Evolutionary conservation across 2,797 vertebrate species (phyloP).

Genomic region (Orientallactaga sibirica): DNA sequence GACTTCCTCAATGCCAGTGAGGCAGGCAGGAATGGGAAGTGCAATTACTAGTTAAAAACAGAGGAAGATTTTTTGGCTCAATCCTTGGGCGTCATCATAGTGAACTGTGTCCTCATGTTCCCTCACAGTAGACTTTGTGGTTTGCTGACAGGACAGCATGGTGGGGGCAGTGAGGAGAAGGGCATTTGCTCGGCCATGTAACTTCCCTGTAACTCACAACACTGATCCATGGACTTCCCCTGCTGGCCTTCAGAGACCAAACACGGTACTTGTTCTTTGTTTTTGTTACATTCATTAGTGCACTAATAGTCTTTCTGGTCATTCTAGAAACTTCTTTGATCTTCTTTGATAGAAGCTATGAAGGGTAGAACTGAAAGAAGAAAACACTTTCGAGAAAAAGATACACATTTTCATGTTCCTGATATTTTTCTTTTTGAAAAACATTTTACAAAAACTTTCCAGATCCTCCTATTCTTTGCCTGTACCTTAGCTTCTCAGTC

Average conservation of each 20-base stretch:
- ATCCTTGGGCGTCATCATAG: constrained; percentile 54
- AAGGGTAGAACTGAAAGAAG: background rate
- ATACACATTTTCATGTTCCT: background rate
- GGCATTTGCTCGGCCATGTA: background rate
- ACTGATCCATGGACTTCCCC: background rate
- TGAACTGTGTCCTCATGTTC: background rate
- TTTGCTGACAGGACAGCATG: background rate
- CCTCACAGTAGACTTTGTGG: background rate
- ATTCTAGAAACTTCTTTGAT: constrained; percentile 13
- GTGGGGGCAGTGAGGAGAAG: background rate
- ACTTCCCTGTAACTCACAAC: background rate
- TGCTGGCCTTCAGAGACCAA: background rate
- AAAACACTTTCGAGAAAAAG: background rate
- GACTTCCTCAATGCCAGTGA: background rate
- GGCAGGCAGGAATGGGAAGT: constrained; percentile 36
- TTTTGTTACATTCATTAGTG: constrained; percentile 7
- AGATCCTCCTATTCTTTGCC: background rate
- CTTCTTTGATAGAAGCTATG: background rate
- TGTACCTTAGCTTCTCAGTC: background rate
- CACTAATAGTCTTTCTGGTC: background rate
- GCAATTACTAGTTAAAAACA: constrained; percentile 50
- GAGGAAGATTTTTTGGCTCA: constrained; percentile 24
- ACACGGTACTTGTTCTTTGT: background rate
- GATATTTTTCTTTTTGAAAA: constrained; percentile 4
- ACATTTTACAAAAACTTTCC: background rate